A percentile compares a stretch with the other conserved stretches of the same genome.
phyloP scores from a whole-genome alignment of 64 coral and sea anemone genomes.

The Platygyra sinensis region DNA sequence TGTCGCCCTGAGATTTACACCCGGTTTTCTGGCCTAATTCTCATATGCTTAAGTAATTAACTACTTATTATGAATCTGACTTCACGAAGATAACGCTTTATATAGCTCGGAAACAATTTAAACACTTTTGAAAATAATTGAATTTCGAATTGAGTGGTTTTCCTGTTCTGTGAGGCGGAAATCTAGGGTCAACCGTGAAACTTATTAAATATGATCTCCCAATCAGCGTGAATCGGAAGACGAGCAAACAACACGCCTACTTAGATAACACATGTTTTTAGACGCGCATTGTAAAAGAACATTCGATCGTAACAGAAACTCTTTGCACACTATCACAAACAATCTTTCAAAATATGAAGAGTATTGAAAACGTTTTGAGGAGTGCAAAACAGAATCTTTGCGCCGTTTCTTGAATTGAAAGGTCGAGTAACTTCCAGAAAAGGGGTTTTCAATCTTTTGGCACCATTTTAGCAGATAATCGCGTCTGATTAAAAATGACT shows the following conservation, averaged over 20 bases:
- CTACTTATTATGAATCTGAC: too few species aligned
- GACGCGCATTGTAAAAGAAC: background rate
- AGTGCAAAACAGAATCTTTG: background rate
- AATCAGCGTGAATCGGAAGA: background rate
- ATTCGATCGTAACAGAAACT: background rate
- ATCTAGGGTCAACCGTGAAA: too few species aligned
- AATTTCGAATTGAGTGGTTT: too few species aligned
- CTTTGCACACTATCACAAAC: background rate
- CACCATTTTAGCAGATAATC: constrained; percentile 11
- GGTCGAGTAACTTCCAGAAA: background rate
- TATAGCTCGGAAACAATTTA: too few species aligned
- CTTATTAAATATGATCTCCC: too few species aligned
- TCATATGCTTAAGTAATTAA: too few species aligned
- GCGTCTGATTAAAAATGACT: background rate
- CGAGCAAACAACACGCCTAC: background rate
- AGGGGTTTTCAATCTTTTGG: background rate
- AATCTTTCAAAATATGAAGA: constrained; percentile 5
- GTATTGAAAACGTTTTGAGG: background rate
- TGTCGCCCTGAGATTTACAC: too few species aligned
- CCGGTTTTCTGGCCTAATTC: too few species aligned
- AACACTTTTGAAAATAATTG: too few species aligned
- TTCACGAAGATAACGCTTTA: too few species aligned
- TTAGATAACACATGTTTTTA: background rate
- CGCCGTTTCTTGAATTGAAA: background rate
- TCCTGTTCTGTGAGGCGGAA: too few species aligned